These are phyloP conservation scores for Manis crassicaudata DNA, from an alignment of 2,797 vertebrate species.

Conservation along the genomic window DNA sequence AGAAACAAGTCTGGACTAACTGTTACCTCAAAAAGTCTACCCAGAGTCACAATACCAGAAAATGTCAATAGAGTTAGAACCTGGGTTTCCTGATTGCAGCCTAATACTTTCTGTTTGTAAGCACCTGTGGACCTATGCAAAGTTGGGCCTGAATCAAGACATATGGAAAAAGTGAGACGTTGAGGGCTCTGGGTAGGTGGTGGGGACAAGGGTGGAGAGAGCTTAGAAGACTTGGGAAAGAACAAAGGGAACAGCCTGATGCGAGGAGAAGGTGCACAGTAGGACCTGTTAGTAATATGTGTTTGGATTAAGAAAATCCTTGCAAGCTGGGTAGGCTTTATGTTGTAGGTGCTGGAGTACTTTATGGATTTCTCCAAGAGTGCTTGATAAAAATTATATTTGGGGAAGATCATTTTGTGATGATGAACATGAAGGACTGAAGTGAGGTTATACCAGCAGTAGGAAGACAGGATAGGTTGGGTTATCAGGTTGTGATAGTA, in stretches of 20 bases:
- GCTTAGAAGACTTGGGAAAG: background rate
- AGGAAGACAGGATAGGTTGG: background rate
- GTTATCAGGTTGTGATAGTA: background rate
- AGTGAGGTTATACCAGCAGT: background rate
- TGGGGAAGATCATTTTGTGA: background rate
- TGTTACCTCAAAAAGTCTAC: background rate
- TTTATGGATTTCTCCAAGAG: background rate
- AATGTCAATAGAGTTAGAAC: background rate
- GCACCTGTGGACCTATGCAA: background rate
- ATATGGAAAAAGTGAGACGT: background rate
- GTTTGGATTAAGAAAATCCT: background rate
- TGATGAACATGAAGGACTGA: background rate
- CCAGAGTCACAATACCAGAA: background rate
- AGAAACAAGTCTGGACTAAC: background rate
- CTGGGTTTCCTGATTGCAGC: background rate
- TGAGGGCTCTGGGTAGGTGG: background rate
- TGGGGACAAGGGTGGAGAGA: background rate
- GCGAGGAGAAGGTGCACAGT: background rate
- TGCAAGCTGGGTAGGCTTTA: background rate
- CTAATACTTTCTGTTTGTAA: conserved; percentile 23
- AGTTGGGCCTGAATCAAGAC: background rate
- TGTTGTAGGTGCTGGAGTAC: background rate
- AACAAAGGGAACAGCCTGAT: background rate
- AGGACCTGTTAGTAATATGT: background rate
- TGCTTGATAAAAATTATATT: background rate